A percentile compares a stretch with the other conserved stretches of the same genome.
Conservation (phyloP, 1,140 invertebrate genomes). For the Diorhabda elongata region DNA sequence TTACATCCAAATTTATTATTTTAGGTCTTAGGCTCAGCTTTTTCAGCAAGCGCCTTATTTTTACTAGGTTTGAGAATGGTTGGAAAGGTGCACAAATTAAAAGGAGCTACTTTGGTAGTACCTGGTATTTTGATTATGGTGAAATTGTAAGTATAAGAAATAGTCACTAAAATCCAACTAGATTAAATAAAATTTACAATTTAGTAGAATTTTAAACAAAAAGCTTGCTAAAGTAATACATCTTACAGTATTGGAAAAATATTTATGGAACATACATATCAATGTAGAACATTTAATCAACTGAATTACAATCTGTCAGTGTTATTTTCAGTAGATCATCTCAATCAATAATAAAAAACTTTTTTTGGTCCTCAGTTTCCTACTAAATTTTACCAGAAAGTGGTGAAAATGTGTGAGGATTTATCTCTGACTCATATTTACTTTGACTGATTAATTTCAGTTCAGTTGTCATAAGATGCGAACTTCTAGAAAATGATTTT, state of each 20-base stretch:
- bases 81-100: slow-evolving; percentile 76
- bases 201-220: neutral
- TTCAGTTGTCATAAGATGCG: too few relatives aligned
- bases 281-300: neutral
- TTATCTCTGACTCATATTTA: too few relatives aligned
- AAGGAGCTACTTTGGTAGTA: slow-evolving; percentile 71
- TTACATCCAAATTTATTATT: slow-evolving; percentile 21
- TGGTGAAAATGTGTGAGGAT: too few relatives aligned
- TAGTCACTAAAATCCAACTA: slow-evolving; percentile 18
- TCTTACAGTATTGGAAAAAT: neutral
- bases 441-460: too few relatives aligned
- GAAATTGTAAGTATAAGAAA: slow-evolving; percentile 69
- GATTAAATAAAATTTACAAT: too few relatives aligned
- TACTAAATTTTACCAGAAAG: too few relatives aligned
- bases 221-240: neutral
- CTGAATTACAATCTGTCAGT: neutral
- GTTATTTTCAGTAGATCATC: too few relatives aligned
- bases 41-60: slow-evolving; percentile 87
- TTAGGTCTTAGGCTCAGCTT: slow-evolving; percentile 79
- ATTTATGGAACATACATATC: neutral
- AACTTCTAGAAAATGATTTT: too few relatives aligned
- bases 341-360: too few relatives aligned
- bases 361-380: too few relatives aligned
- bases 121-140: slow-evolving; percentile 83
- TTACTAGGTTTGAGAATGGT: slow-evolving; percentile 88